Percentiles rank a stretch among this genome's conserved stretches.
phyloP scores from a whole-genome alignment of 2,113 vertebrate species.

The Toxotes chatareus region DNA sequence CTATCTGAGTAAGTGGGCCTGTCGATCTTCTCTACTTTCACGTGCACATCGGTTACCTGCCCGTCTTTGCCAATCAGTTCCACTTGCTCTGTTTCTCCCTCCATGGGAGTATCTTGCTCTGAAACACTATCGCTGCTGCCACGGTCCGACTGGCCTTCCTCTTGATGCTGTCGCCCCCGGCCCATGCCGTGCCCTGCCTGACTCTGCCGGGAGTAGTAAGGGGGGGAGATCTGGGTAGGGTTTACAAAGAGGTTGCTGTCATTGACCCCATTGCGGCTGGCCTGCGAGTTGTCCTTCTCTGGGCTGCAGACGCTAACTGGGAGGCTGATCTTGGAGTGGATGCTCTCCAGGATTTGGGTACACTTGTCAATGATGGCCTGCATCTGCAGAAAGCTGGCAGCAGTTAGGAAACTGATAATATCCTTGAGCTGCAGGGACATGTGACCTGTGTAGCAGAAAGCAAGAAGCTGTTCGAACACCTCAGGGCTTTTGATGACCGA shows the following conservation, averaged over 20 bases:
- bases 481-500: slow-evolving; percentile 98
- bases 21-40: slow-evolving; percentile 95
- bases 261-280: slow-evolving; percentile 90
- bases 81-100: slow-evolving; percentile 92
- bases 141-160: slow-evolving; percentile 96
- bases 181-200: slow-evolving; percentile 80
- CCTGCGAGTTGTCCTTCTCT: slow-evolving; percentile 86
- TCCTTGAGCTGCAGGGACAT: slow-evolving; percentile 98
- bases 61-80: slow-evolving; percentile 92
- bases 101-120: slow-evolving; percentile 93
- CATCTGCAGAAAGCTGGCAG: slow-evolving; percentile 99
- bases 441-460: slow-evolving; percentile 99
- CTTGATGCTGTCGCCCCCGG: slow-evolving; percentile 86
- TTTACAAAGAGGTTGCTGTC: slow-evolving; percentile 93
- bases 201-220: slow-evolving; percentile 90
- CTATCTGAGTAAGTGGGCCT: slow-evolving; percentile 96
- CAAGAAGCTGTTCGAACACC: slow-evolving; percentile 97
- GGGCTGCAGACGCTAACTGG: slow-evolving; percentile 88
- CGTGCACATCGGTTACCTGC: slow-evolving; percentile 93
- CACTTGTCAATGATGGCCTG: slow-evolving; percentile 98
- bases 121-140: slow-evolving; percentile 95
- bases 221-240: slow-evolving; percentile 96
- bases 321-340: slow-evolving; percentile 96
- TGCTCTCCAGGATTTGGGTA: slow-evolving; percentile 97
- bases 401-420: slow-evolving; percentile 97